These are phyloP conservation scores for Drosophila fuyamai DNA, from an alignment of 1,140 invertebrate genomes.

Conservation along the genomic window DNA sequence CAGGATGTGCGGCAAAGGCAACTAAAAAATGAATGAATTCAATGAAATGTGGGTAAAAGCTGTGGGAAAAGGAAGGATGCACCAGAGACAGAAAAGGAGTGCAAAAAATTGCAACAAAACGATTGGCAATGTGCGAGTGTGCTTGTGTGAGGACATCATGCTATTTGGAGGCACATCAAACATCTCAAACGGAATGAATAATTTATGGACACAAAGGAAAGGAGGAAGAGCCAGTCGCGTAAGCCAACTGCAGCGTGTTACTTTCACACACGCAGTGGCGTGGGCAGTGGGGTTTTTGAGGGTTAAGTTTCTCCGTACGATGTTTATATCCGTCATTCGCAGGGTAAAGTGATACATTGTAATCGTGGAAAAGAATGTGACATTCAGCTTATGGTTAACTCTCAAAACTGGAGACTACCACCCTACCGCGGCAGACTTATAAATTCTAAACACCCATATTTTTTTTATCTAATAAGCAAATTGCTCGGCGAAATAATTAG, in stretches of 20 bases:
- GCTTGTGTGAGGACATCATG: slow-evolving; percentile 41
- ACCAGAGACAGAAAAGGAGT: slow-evolving; percentile 7
- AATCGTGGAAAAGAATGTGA: no score
- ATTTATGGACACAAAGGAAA: slow-evolving; percentile 69
- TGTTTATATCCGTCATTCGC: no score
- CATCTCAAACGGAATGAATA: slow-evolving; percentile 82
- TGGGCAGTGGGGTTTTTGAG: not conserved
- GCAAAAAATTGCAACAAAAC: slow-evolving; percentile 57
- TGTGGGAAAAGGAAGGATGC: slow-evolving; percentile 44
- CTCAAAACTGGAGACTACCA: no score
- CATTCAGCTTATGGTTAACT: no score
- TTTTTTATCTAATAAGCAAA: no score
- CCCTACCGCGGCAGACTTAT: no score
- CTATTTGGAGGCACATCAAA: slow-evolving; percentile 72
- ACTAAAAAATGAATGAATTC: slow-evolving; percentile 49
- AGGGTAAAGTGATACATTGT: no score
- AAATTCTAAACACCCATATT: no score
- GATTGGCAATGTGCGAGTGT: slow-evolving; percentile 37
- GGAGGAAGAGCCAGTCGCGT: slow-evolving; percentile 20
- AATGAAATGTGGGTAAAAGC: slow-evolving; percentile 63
- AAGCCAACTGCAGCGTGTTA: slow-evolving; percentile 53
- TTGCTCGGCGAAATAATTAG: no score
- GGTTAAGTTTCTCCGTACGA: not conserved
- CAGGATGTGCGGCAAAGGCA: slow-evolving; percentile 19
- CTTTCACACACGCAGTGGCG: slow-evolving; percentile 20